A percentile compares a stretch with the other conserved stretches of the same genome.
These are phyloP conservation scores for Podarcis lilfordi DNA, from an alignment of 2,797 vertebrate species.

Conservation along the genomic window DNA sequence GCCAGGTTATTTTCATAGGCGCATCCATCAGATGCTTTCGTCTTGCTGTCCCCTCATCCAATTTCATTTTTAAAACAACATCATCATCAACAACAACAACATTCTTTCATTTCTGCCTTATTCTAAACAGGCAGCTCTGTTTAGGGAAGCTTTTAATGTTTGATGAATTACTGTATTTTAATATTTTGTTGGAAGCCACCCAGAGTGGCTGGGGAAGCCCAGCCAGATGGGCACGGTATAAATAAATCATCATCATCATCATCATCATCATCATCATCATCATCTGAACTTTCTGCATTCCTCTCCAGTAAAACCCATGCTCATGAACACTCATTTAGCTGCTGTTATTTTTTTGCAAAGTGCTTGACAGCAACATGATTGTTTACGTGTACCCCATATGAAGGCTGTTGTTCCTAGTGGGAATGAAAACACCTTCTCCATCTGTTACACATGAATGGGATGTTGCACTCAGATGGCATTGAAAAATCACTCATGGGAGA, in stretches of 20 bases:
- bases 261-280: too few relatives aligned
- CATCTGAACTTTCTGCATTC: neutral
- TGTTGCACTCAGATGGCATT: neutral
- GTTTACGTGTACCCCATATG: neutral
- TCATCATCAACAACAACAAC: too few relatives aligned
- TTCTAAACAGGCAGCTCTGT: too few relatives aligned
- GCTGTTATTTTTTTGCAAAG: neutral
- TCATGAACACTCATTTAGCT: neutral
- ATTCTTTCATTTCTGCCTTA: neutral
- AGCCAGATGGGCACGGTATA: too few relatives aligned
- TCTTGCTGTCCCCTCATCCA: neutral
- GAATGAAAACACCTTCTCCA: neutral
- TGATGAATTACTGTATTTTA: too few relatives aligned
- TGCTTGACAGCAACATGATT: neutral
- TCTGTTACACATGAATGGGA: neutral
- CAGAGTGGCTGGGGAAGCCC: too few relatives aligned
- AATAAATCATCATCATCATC: too few relatives aligned
- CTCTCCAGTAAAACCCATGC: neutral
- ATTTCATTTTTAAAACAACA: neutral
- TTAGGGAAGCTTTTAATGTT: too few relatives aligned
- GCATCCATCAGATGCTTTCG: neutral
- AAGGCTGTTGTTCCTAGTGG: neutral
- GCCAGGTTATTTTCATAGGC: neutral
- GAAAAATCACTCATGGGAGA: neutral
- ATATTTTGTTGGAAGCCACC: too few relatives aligned